Base-by-base conservation (phyloP, 35 echinoderm and acorn worm genomes). In the Lytechinus pictus region DNA sequence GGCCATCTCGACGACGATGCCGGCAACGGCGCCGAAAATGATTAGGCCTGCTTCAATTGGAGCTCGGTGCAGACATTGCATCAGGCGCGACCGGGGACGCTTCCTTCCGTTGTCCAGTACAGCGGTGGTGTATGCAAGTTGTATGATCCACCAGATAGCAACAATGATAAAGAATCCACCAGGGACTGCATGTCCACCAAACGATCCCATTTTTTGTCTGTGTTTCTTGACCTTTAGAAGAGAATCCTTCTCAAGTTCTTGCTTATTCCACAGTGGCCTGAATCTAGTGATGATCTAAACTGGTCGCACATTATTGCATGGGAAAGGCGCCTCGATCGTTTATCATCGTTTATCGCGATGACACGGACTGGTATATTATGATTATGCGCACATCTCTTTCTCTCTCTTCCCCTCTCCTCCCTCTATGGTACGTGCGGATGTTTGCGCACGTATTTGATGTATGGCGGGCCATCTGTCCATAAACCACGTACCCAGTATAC, bases 101-200 rank as follows among this genome's bases (percentile, higher is more conserved):
- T 95, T 54, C 52, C 89, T 54, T 9, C 98, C 98, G 61, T 96
- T 97, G 57, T 99, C 98, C 0, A 98, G 53, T 28, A 92, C 96
- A 19, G 97, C 86, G 21, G 91, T 92, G 19, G 95, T 57, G 95
- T 99, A 99, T 4, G 98, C 89, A 61, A 95, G 96, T 92, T 99
- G 98, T 54, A 99, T 95, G 95, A 97, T 97, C 98, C 98, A 99
- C 97, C 97, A 99, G 21, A 99, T 79, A 3, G 96, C 55, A 91
- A 96, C 97, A 21, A 97, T 54, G 54, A 99, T 96, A 92, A 99
- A 99, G 51, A 99, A 99, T 52, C 95, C 61, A 33, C 98, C 98
- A 61, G 98, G 98, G 61, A 94, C 95, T 53, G 96, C 98, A 95
- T 99, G 98, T 19, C 98, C 98, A 24, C 96, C 92, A 54, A 97